A percentile compares a stretch with the other conserved stretches of the same genome.
These are phyloP conservation scores for Ceuthmochares aereus DNA, from an alignment of 2,113 vertebrate species.

Conservation along the genomic window DNA sequence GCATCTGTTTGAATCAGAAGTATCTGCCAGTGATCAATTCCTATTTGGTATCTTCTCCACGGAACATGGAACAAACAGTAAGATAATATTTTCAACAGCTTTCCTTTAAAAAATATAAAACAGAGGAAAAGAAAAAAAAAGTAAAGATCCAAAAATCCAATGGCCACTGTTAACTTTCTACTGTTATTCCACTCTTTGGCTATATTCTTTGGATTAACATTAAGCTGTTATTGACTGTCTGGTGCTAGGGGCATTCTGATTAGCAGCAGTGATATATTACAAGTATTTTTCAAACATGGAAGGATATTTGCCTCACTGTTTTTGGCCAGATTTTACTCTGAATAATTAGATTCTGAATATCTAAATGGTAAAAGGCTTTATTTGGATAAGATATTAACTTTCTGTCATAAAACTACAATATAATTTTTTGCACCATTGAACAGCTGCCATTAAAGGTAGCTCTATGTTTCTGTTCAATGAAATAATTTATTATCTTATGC, in stretches of 20 bases:
- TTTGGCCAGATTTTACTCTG: background rate
- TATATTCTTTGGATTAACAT: background rate
- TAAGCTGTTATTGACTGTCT: background rate
- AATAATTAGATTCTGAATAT: background rate
- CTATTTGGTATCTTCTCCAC: background rate
- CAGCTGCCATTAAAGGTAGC: background rate
- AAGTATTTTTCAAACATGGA: background rate
- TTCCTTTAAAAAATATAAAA: background rate
- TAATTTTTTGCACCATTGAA: background rate
- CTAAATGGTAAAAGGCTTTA: background rate
- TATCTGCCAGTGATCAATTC: background rate
- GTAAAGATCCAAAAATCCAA: background rate
- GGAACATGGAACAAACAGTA: background rate
- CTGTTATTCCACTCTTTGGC: background rate
- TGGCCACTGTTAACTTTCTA: background rate
- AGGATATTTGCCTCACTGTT: background rate
- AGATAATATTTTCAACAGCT: background rate
- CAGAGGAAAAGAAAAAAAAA: too few relatives aligned
- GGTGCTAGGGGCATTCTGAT: background rate
- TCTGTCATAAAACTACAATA: background rate
- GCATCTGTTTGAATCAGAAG: background rate
- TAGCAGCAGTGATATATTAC: background rate
- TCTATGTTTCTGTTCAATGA: background rate
- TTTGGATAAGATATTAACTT: conserved; percentile 16
- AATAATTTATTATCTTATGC: background rate